Conservation (phyloP, 2,113 vertebrate genomes). For the Corythaeola cristata region DNA sequence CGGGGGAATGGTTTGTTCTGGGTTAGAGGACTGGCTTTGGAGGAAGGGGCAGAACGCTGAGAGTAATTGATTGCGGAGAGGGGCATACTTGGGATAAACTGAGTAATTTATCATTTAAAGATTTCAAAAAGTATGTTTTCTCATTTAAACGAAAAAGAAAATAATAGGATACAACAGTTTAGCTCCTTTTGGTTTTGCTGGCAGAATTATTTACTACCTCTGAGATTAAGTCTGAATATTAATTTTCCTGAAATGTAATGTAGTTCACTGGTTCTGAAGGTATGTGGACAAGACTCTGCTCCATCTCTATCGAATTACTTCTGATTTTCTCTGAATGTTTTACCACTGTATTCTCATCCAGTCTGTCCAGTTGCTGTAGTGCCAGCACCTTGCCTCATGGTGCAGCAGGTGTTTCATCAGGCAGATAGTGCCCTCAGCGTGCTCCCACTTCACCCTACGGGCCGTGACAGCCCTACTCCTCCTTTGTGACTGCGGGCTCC, state of each 20-base stretch:
- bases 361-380: not conserved
- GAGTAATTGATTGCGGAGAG: not conserved
- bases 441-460: fast-evolving
- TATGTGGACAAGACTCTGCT: not conserved
- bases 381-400: not conserved
- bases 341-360: not conserved
- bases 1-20: not conserved
- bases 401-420: not conserved
- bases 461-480: fast-evolving
- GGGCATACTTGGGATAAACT: not conserved
- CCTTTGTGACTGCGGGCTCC: not conserved
- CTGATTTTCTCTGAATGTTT: not conserved
- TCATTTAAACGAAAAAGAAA: not conserved
- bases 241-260: not conserved
- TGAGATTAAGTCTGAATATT: not conserved
- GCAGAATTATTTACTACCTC: not conserved
- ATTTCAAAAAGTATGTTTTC: not conserved
- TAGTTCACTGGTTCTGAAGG: not conserved
- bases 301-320: not conserved
- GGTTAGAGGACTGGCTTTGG: not conserved
- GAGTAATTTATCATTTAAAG: not conserved
- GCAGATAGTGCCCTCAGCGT: not conserved
- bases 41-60: not conserved
- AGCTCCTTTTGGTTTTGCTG: not conserved
- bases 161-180: not conserved